Conservation (phyloP, 2,113 vertebrate species). For the Salvelinus sp. region DNA sequence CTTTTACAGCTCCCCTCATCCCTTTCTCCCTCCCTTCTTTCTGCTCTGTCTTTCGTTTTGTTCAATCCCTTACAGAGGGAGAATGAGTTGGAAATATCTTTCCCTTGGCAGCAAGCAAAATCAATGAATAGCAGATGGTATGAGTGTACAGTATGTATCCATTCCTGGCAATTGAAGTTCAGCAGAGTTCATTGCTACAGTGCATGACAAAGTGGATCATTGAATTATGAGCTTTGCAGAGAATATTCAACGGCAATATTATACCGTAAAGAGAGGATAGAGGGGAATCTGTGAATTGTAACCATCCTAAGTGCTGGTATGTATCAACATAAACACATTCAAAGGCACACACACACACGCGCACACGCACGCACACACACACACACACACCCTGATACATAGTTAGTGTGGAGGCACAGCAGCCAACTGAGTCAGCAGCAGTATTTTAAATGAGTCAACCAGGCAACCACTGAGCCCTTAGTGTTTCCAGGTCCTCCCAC, state of each 20-base stretch:
- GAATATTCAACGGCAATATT: conserved; percentile 16
- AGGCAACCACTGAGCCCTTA: neutral
- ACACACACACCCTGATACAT: neutral
- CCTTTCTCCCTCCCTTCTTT: conserved; percentile 52
- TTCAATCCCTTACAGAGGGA: conserved; percentile 16
- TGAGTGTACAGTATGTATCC: conserved; percentile 18
- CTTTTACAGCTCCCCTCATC: conserved; percentile 36
- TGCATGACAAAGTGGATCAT: conserved; percentile 29
- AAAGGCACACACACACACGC: neutral
- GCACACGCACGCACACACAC: conserved; percentile 3
- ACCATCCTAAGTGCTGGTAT: too few species aligned
- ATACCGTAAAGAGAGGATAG: neutral
- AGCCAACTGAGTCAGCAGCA: conserved; percentile 30
- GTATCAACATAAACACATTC: neutral
- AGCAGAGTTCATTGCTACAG: conserved; percentile 30
- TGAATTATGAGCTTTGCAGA: conserved; percentile 28
- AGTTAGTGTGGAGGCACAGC: neutral
- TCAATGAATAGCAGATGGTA: conserved; percentile 31
- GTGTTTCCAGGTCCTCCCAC: neutral
- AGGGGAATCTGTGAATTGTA: too few species aligned
- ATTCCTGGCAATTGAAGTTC: conserved; percentile 36
- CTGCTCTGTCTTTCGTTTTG: conserved; percentile 32
- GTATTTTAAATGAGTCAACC: conserved; percentile 32
- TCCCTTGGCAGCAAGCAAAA: conserved; percentile 10
- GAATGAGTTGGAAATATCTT: conserved; percentile 17